Evolutionary conservation across 2,888 invertebrate species (phyloP), one percentile per base, ranked within the genome.

Genomic region (Leptarthrus brevirostris): DNA sequence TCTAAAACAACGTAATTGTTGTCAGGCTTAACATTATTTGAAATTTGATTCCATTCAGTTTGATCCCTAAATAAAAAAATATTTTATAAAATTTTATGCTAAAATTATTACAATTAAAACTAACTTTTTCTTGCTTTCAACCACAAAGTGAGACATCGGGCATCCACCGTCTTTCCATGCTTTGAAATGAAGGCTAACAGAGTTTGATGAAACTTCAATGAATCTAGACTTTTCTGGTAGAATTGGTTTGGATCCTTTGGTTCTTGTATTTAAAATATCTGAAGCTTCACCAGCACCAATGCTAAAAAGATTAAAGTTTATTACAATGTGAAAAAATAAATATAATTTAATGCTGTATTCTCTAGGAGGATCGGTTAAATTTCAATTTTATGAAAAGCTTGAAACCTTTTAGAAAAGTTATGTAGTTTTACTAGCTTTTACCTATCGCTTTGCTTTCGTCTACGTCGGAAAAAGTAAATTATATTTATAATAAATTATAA

Each of bases 81-180:
- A 72, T 74, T 71, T 47, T 30, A 58, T 18, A 75, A 53, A 53
- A 22, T 18, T 24, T 40, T 64, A 36, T 12, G 18, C 26, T 44
- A 47, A 69, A 53, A 24, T 44, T 56, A 47, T 36, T 40, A 36
- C 12, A 58, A 61, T 34, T 4, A 14, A 16, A 40, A 81, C 85
- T 86, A 87, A 95, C 95, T 93, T 94, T 85, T 94, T 94, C 86
- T 95, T 95, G 83, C 96, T 94, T 86, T 96, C 96, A 64, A 97
- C 94, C 77, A 97, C 96, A 84, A 96, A 97, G 83, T 96, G 95
- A 77, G 93, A 89, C 93, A 98, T 96, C 16, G 96, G 94, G 83
- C 97, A 98, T 75, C 97, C 96, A 72, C 96, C 96, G 83, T 95
- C 95, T 75, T 93, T 92, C 97, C 97, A 98, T 76, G 96, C 93